Base-by-base conservation (phyloP, 2,888 invertebrate species). In the Ichneumon xanthorius region DNA sequence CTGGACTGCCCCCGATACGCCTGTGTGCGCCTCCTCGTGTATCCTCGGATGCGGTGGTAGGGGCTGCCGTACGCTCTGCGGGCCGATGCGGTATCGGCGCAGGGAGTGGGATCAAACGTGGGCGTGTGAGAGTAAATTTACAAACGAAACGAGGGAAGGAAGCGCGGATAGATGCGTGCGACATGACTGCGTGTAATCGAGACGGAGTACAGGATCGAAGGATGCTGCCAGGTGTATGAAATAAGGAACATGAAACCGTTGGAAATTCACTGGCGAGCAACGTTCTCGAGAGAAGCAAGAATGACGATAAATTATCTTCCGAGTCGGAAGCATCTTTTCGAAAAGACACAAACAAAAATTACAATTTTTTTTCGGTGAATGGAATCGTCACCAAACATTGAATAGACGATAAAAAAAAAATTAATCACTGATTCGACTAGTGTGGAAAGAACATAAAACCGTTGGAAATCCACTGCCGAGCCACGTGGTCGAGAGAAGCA, bases 71-170 rank as follows among this genome's bases (percentile, higher is more conserved):
- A 71, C 68, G 58, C 73, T 78, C 33, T 78, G 83, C 85, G 76
- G 79, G n/a, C 79, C 82, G 71, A 76, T 85, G 85, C 85, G 82
- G 82, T 67, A 76, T 82, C 58, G 63, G 50, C 33, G 19, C 48
- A 30, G 1, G 26, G 67, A 61, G 67, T 68, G 72, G 77, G 80
- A 58, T 85, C 61, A 50, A 79, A 67, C n/a, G 19, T 11, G 6
- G 40, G 40, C 37, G 67, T 67, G 72, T 30, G 55, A 70, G 19
- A 72, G 77, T 48, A 71, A 53, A 70, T 61, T 61, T 61, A 84
- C 71, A 72, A 73, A 84, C 80, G 50, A 80, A 79, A 71, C 22
- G 63, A 79, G 63, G 61, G 55, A 76, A 55, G 16, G 58, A 37
- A 67, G 65, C 40, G 72, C 63, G 55, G n/a, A 19, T 37, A 75